Base-by-base conservation (phyloP, 1,140 invertebrate genomes). In the Ptiloglossa arizonensis region DNA sequence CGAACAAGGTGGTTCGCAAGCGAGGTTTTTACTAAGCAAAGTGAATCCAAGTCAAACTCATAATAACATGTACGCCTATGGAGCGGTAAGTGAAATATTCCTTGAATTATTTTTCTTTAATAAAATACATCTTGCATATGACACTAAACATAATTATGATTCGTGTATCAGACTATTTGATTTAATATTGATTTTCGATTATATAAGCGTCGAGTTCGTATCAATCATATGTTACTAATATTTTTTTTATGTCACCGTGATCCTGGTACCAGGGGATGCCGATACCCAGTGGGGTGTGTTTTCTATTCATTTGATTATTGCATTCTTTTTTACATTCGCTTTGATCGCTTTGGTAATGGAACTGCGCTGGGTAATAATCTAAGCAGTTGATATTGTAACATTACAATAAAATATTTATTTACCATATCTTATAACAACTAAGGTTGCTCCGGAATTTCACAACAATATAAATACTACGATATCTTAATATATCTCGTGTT, bases 41-140 rank as follows among this genome's bases (percentile, higher is more conserved):
- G 99, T 99, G 15, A 99, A 99, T 93, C 99, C 99, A 32, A 99
- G 98, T 83, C 97, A 99, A 90, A 99, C 99, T n/a, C 99, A 99
- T 92, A 99, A 99, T 93, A 99, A 99, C 90, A 98, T 98, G 96
- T 99, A 98, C 93, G 96, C 96, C 11, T 98, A 97, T 91, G 97
- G 97, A 89, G 96, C 96, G 91, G 97, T 98, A 93, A 96, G 96
- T 96, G 50, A 27, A 80, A 32, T 22, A 72, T 67, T 22, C 62
- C 22, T 79, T 11, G 50, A 48, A 54, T 17, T 63, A 52, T 68
- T 62, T 79, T 66, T 32, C 24, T 50, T 24, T 79, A 52, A 78
- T 74, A 82, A 59, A 74, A 67, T 75, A 5, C 13, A 13, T 35
- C 6, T 24, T 8, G 22, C 46, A 68, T 57, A 27, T 6, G 17